Conservation (phyloP, 2,888 invertebrate species). For the Cheilosia soror region DNA sequence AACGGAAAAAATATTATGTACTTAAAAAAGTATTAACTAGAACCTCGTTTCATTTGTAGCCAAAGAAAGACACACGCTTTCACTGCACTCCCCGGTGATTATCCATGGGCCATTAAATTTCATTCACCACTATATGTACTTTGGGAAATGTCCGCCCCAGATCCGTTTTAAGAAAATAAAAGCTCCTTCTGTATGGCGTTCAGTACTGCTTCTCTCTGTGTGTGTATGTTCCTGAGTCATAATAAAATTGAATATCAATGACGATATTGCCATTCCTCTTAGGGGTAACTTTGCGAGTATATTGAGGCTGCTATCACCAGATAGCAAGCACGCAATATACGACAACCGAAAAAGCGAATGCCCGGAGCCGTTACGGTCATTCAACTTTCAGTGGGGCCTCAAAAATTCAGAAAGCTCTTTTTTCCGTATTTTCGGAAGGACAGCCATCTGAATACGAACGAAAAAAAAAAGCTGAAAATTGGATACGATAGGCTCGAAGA, state of each 20-base stretch:
- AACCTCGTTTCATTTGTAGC: neutral
- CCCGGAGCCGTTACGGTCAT: conserved; percentile 63
- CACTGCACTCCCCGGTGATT: conserved; percentile 32
- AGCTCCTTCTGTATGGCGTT: conserved; percentile 23
- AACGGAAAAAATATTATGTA: neutral
- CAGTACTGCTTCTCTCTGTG: neutral
- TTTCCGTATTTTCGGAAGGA: conserved; percentile 5
- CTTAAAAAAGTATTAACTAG: conserved; percentile 21
- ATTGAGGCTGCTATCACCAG: conserved; percentile 14
- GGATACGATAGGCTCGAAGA: conserved; percentile 38
- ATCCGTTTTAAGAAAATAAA: conserved; percentile 34
- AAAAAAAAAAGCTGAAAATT: conserved; percentile 23
- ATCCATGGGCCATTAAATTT: conserved; percentile 67
- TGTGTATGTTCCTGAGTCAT: conserved; percentile 8
- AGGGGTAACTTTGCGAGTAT: conserved; percentile 30
- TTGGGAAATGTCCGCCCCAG: conserved; percentile 9
- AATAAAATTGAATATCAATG: conserved; percentile 73
- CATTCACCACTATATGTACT: conserved; percentile 26
- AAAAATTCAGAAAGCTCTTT: conserved; percentile 51
- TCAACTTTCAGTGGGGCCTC: conserved; percentile 47
- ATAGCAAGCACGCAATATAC: conserved; percentile 56
- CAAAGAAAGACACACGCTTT: neutral
- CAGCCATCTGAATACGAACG: conserved; percentile 1
- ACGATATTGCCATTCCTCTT: conserved; percentile 41
- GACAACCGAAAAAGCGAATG: conserved; percentile 56